A percentile compares a stretch with the other conserved stretches of the same genome.
phyloP scores from a whole-genome alignment of 1,140 invertebrate species.

The Tigriopus japonicus region DNA sequence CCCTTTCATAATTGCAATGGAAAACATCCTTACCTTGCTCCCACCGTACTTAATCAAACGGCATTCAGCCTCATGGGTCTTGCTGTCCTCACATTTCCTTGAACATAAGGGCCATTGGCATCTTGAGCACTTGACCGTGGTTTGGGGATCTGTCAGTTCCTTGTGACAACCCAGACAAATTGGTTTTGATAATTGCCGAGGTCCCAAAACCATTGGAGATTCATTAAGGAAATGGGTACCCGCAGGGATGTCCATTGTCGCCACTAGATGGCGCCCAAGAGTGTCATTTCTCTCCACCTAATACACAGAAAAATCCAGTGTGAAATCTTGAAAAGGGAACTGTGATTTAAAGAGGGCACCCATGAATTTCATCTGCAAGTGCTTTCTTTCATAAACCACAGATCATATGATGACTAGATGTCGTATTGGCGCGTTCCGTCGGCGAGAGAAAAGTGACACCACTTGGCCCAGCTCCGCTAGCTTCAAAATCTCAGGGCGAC shows the following conservation, averaged over 20 bases:
- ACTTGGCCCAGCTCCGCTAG: too few species aligned
- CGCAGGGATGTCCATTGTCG: neutral
- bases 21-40: neutral
- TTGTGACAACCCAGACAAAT: constrained; percentile 13
- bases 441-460: too few species aligned
- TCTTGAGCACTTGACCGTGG: neutral
- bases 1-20: too few species aligned
- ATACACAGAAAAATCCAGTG: too few species aligned
- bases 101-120: constrained; percentile 11
- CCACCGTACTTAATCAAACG: neutral
- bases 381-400: too few species aligned
- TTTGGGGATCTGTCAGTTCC: neutral
- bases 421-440: too few species aligned
- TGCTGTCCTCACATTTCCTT: constrained; percentile 7
- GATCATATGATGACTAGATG: too few species aligned
- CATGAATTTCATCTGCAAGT: too few species aligned
- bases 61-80: constrained; percentile 6
- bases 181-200: constrained; percentile 43
- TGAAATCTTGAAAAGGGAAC: too few species aligned
- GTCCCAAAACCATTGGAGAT: constrained; percentile 47
- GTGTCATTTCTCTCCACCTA: neutral
- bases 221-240: constrained; percentile 38
- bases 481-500: too few species aligned
- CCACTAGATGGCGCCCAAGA: constrained; percentile 6
- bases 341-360: too few species aligned